Evolutionary conservation across 2,888 invertebrate genomes (phyloP).

Genomic region (Epistrophella euchroma): DNA sequence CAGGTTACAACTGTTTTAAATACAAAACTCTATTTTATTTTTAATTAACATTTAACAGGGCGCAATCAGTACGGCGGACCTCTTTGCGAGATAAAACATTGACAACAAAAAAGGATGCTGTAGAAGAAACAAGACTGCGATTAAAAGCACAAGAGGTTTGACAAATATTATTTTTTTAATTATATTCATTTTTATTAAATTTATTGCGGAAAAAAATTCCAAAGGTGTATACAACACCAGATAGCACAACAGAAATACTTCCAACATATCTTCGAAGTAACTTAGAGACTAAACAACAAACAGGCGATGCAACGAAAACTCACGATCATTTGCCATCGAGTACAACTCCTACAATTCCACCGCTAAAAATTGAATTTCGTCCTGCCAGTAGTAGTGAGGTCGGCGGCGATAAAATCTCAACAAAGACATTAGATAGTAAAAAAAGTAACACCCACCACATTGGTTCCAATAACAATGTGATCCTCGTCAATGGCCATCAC

Average conservation of each 20-base stretch:
- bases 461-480: constrained; percentile 76
- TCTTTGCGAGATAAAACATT: constrained; percentile 96
- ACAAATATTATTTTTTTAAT: constrained; percentile 1
- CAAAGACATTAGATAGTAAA: constrained; percentile 61
- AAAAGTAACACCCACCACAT: constrained; percentile 77
- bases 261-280: constrained; percentile 76
- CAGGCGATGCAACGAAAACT: constrained; percentile 66
- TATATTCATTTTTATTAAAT: not conserved
- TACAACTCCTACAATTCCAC: constrained; percentile 62
- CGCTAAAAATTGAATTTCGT: constrained; percentile 63
- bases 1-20: too few relatives aligned
- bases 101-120: constrained; percentile 96
- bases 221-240: constrained; percentile 80
- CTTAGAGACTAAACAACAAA: constrained; percentile 63
- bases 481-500: constrained; percentile 60
- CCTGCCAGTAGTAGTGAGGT: constrained; percentile 31
- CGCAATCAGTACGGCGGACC: constrained; percentile 96
- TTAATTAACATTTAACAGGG: constrained; percentile 84
- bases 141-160: constrained; percentile 87
- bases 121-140: constrained; percentile 93
- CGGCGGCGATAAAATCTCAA: constrained; percentile 56
- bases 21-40: not conserved
- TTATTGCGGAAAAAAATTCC: too few relatives aligned
- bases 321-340: constrained; percentile 66
- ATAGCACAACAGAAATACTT: constrained; percentile 79